A percentile compares a stretch with the other conserved stretches of the same genome.
These are phyloP conservation scores for Hydrolagus colliei DNA, from an alignment of 2,797 vertebrate species.

Conservation along the genomic window DNA sequence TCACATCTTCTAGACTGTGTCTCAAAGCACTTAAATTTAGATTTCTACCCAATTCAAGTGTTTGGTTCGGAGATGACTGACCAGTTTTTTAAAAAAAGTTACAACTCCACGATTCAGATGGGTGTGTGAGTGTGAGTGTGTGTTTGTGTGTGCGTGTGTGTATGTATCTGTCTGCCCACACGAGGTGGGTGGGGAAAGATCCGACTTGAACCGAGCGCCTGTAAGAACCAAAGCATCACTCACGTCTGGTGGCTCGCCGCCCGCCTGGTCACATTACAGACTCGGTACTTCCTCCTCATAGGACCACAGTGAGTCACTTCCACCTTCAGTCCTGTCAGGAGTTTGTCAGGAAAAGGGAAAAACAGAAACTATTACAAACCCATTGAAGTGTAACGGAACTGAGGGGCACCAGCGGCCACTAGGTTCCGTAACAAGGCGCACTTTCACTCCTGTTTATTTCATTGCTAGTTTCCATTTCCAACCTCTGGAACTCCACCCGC, in stretches of 20 bases:
- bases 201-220: not conserved
- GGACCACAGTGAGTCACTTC: constrained; percentile 99
- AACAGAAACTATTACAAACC: constrained; percentile 31
- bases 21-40: too few species aligned
- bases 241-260: constrained; percentile 99
- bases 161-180: not conserved
- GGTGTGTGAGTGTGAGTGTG: too few species aligned
- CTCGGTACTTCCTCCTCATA: constrained; percentile 96
- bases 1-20: too few species aligned
- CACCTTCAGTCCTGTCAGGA: constrained; percentile 84
- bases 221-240: constrained; percentile 46
- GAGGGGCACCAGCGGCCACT: not conserved
- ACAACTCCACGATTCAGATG: too few species aligned
- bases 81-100: too few species aligned
- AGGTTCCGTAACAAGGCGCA: not conserved
- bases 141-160: too few species aligned
- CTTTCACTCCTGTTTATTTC: not conserved
- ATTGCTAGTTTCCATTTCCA: too few species aligned
- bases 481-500: too few species aligned
- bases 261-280: constrained; percentile 92
- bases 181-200: not conserved
- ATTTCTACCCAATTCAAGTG: too few species aligned
- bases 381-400: constrained; percentile 8
- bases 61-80: too few species aligned
- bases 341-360: constrained; percentile 31